These are phyloP conservation scores for Gonatopus flavifemur DNA, from an alignment of 1,140 invertebrate genomes.

Conservation along the genomic window DNA sequence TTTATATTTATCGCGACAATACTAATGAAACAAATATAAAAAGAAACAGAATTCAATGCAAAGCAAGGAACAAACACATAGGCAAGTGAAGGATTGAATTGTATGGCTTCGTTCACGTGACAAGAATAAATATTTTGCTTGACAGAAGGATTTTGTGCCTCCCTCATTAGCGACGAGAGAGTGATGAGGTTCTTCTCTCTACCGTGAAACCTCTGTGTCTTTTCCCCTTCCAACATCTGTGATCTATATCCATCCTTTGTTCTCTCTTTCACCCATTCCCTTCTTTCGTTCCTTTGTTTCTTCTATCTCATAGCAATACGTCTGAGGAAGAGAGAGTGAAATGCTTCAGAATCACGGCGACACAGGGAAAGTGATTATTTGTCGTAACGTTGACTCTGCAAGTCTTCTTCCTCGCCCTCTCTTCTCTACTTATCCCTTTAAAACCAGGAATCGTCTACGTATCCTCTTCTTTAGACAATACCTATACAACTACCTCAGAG, in stretches of 20 bases:
- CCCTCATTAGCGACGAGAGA: constrained; percentile 10
- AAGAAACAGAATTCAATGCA: too few relatives aligned
- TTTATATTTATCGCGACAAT: too few relatives aligned
- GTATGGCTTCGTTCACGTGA: constrained; percentile 3
- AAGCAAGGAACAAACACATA: too few relatives aligned
- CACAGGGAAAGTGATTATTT: constrained; percentile 3
- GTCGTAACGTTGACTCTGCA: constrained; percentile 9
- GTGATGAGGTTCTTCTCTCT: neutral
- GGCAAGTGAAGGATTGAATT: too few relatives aligned
- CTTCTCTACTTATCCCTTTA: constrained; percentile 3
- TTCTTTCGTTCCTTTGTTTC: neutral
- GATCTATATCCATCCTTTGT: too few relatives aligned
- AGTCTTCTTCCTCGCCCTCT: constrained; percentile 1
- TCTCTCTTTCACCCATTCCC: too few relatives aligned
- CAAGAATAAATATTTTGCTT: constrained; percentile 26
- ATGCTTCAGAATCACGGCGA: too few relatives aligned
- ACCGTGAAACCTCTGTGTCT: constrained; percentile 6
- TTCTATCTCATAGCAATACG: too few relatives aligned
- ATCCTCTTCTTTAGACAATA: too few relatives aligned
- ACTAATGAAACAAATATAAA: too few relatives aligned
- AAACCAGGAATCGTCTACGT: neutral
- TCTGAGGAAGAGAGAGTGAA: too few relatives aligned
- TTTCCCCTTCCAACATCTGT: too few relatives aligned
- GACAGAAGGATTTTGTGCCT: constrained; percentile 17
- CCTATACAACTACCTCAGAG: neutral